Base-by-base conservation (phyloP, 1,140 invertebrate genomes). In the Gerris buenoi region DNA sequence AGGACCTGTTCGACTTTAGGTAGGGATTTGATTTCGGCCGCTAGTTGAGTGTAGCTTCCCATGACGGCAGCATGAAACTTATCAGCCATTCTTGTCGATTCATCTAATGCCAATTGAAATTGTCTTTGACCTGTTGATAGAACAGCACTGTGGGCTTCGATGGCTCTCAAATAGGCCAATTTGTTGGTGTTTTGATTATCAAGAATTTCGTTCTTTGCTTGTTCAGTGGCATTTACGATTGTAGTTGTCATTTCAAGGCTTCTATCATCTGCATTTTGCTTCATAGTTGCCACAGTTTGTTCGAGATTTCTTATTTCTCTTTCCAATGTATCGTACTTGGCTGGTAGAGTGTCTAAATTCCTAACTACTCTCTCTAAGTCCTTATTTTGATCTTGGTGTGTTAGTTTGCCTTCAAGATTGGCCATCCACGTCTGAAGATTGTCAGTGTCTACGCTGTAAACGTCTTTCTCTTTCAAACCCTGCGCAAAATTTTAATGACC, bases 1-100 rank as follows among this genome's bases (percentile, higher is more conserved):
- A 93, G 82, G 1, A 93, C 85, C 65, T 86, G 83, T 72, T 93
- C 90, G 29, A 90, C 85, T 73, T 89, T 90, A 5, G 82, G 79
- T 46, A 93, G 28, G 15, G 70, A 69, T 68, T 73, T 73, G 3
- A 73, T 65, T 29, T 72, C 73, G 23, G 68, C 65, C 14, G 67
- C 65, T 25, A 75, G 58, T 56, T 71, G 57, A 2, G 71, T 69
- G 66, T 71, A 72, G 33, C 68, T 70, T 70, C 83, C 82, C 25
- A 77, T 78, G 18, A 84, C 69, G 28, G 72, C 70, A 1, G 26
- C 67, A 18, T 46, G 18, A 46, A 46, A 46, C 18, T 46, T 46
- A 18, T 46, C 33, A 10, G 33, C 5, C 33, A 46, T 46, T 46
- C 18, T 46, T 46, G 33, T 46, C 5, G 33, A 5, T 46, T 46